Percentiles rank a stretch among this genome's conserved stretches.
Conservation (phyloP, 2,113 vertebrate species). For the Catagonus wagneri region DNA sequence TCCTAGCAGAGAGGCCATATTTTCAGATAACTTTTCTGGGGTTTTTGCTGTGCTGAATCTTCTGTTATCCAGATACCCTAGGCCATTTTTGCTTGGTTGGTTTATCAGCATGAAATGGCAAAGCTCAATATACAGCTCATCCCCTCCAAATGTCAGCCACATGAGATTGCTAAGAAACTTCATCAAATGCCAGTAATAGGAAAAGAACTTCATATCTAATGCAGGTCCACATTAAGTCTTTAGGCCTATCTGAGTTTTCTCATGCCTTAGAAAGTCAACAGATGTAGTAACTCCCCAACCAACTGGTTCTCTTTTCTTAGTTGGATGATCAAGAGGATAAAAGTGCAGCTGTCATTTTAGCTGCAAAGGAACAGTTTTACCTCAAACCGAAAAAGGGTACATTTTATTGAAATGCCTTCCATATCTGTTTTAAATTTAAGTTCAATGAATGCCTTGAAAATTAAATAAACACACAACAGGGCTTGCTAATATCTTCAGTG, state of each 20-base stretch:
- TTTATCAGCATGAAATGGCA: neutral
- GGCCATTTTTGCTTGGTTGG: neutral
- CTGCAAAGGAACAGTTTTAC: neutral
- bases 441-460: neutral
- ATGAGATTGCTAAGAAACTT: neutral
- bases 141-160: neutral
- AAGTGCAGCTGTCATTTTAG: neutral
- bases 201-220: neutral
- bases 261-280: neutral
- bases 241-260: neutral
- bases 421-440: neutral
- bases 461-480: neutral
- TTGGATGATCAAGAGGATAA: neutral
- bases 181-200: neutral
- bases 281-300: neutral
- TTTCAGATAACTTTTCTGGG: neutral
- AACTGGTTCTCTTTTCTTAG: neutral
- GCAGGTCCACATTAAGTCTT: neutral
- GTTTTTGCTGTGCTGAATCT: neutral
- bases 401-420: constrained; percentile 22
- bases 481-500: neutral
- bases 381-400: neutral
- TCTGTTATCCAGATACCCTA: neutral
- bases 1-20: neutral
- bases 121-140: neutral